Evolutionary conservation across 2,888 invertebrate genomes (phyloP).

Genomic region (Caenorhabditis japonica): DNA sequence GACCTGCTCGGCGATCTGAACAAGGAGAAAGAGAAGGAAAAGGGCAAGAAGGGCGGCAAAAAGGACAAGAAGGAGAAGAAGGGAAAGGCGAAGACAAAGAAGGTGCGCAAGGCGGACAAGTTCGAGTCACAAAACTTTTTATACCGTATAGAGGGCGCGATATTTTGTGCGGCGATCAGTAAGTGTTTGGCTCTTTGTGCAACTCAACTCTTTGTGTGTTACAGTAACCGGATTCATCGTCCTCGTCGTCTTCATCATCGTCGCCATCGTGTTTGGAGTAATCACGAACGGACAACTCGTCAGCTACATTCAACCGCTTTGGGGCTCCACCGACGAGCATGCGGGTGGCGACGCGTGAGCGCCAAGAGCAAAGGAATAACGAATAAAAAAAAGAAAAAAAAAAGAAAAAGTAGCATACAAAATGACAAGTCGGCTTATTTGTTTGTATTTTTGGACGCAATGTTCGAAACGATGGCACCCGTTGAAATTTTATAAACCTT

Average conservation of each 20-base stretch:
- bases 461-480: no score
- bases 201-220: neutral
- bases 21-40: slow-evolving; percentile 1
- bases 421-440: no score
- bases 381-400: no score
- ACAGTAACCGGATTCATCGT: neutral
- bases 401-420: no score
- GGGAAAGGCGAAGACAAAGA: slow-evolving; percentile 39
- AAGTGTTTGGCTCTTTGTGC: neutral
- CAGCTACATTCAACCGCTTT: neutral
- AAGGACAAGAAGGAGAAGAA: slow-evolving; percentile 17
- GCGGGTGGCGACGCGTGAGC: no score
- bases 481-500: no score
- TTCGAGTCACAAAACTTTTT: slow-evolving; percentile 52
- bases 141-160: slow-evolving; percentile 47
- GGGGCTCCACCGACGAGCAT: no score
- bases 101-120: slow-evolving; percentile 31
- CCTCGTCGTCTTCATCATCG: neutral
- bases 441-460: no score
- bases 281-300: slow-evolving; percentile 2
- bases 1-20: slow-evolving; percentile 14
- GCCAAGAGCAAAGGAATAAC: no score
- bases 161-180: slow-evolving; percentile 41
- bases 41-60: neutral
- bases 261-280: neutral